phyloP scores from a whole-genome alignment of 2,797 vertebrate genomes.

The Margarornis squamiger region DNA sequence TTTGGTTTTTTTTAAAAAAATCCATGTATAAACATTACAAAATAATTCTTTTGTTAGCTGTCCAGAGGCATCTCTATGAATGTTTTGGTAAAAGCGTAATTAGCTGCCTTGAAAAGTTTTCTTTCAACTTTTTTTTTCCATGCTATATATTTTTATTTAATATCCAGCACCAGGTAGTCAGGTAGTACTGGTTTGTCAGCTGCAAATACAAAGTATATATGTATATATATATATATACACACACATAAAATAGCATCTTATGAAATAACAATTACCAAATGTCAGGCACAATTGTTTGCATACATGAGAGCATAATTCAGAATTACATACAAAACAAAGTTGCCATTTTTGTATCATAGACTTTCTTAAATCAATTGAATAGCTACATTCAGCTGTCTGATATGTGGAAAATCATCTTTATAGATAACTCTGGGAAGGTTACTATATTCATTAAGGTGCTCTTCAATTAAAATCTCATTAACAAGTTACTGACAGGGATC shows the following conservation, averaged over 20 bases:
- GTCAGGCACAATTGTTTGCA: conserved; percentile 69
- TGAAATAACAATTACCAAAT: conserved; percentile 74
- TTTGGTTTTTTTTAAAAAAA: conserved; percentile 51
- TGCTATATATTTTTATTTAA: conserved; percentile 64
- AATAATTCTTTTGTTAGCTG: conserved; percentile 68
- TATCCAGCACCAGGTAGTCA: conserved; percentile 74
- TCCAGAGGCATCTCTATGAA: conserved; percentile 71
- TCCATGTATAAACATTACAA: conserved; percentile 76
- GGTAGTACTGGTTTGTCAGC: conserved; percentile 76
- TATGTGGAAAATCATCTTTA: conserved; percentile 64
- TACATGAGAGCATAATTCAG: conserved; percentile 60
- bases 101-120: conserved; percentile 80
- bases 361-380: conserved; percentile 58
- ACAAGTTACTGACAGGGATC: conserved; percentile 45
- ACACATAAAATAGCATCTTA: conserved; percentile 70
- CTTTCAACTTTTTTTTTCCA: conserved; percentile 41
- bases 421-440: conserved; percentile 25
- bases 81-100: conserved; percentile 80
- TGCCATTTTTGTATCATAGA: conserved; percentile 34
- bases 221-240: conserved; percentile 43
- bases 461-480: conserved; percentile 59
- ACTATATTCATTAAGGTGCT: conserved; percentile 75
- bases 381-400: conserved; percentile 78
- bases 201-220: conserved; percentile 76
- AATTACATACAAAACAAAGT: conserved; percentile 49